Base-by-base conservation (phyloP, 2,113 vertebrate species). In the Callaeas wilsoni region DNA sequence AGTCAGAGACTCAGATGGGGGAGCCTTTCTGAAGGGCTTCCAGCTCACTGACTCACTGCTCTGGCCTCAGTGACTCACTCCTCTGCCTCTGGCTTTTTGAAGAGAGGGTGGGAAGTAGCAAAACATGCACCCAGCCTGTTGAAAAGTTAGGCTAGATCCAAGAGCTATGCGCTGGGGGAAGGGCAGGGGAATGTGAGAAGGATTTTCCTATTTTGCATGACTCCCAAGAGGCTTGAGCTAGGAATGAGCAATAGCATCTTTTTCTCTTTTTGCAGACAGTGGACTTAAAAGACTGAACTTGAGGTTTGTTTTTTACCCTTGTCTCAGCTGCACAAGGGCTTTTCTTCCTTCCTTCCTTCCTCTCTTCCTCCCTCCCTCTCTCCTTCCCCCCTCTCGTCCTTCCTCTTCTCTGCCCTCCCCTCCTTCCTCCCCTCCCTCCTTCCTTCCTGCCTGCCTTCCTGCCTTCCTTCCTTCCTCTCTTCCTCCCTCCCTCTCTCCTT, bases 201-300 rank as follows among this genome's bases (percentile, higher is more conserved):
- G 93, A 87, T 90, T 96, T 90, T 93, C 88, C 86, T 70, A 18
- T 81, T 94, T 76, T 46, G 14, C 47, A 12, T 78, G 64, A 22
- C 56, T 94, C 79, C 56, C 69, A 37, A 44, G 80, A 76, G 80
- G n/a, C 65, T 53, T 67, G 37, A 41, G 50, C 39, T 63, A 13
- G 68, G 75, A 89, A 84, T 80, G 71, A 97, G 92, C 82, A 70
- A 84, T 25, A 55, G 52, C 64, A 79, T 75, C 74, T 46, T 91
- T n/a, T 79, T 47, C 44, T 82, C 35, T 68, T 50, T 27, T 23
- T 78, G 47, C 39, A 39, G 46, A 29, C 37, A 52, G 35, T 41
- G 35, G 13, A 46, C 60, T 90, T 88, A 46, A 62, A 49, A 65
- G 47, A 29, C 19, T 50, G n/a, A 62, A 67, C n/a, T 93, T 62